Conservation (phyloP, 1,140 invertebrate species). For the Ganaspis sp. region DNA sequence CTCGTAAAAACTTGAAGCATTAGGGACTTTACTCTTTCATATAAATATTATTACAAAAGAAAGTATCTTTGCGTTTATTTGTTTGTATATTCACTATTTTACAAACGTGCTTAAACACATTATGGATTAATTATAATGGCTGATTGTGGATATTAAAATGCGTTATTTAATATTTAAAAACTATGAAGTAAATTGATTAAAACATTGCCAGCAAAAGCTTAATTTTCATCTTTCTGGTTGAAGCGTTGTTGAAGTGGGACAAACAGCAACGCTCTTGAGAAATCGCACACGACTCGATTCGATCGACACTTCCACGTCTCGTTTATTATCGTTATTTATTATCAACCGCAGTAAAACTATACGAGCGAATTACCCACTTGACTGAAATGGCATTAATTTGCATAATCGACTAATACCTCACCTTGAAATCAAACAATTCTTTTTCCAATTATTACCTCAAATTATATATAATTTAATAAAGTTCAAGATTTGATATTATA, state of each 20-base stretch:
- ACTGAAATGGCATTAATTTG: slow-evolving; percentile 14
- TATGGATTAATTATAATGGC: too few species aligned
- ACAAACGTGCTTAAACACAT: too few species aligned
- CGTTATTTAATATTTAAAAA: not conserved
- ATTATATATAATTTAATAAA: too few species aligned
- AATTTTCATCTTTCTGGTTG: not conserved
- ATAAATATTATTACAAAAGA: too few species aligned
- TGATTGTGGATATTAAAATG: too few species aligned
- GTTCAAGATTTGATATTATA: too few species aligned
- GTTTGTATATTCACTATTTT: too few species aligned
- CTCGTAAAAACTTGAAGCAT: too few species aligned
- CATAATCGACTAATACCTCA: not conserved
- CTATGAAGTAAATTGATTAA: too few species aligned
- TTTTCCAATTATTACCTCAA: slow-evolving; percentile 2
- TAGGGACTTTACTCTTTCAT: too few species aligned
- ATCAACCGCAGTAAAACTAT: slow-evolving; percentile 1
- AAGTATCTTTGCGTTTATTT: too few species aligned
- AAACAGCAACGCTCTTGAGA: not conserved
- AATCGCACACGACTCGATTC: not conserved
- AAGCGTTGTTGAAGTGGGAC: not conserved
- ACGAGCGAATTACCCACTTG: not conserved
- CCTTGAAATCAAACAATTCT: slow-evolving; percentile 9
- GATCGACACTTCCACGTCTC: not conserved
- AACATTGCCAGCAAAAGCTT: too few species aligned
- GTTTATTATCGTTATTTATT: slow-evolving; percentile 28